phyloP scores from a whole-genome alignment of 2,888 invertebrate species.

The Leptogaster cylindrica region DNA sequence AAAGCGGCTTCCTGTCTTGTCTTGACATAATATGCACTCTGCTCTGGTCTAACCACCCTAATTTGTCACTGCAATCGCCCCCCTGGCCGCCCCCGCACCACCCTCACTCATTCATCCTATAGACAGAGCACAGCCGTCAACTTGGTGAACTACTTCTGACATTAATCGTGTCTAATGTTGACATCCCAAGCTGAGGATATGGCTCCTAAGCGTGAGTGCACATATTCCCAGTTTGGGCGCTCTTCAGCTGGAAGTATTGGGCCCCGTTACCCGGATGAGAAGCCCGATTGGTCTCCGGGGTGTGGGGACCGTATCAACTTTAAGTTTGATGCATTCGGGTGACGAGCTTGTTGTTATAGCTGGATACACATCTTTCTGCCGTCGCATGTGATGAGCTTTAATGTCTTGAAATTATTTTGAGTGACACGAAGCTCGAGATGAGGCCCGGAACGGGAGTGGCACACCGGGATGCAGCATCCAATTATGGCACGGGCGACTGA shows the following conservation, averaged over 20 bases:
- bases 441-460: not conserved
- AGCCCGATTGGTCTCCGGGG: not conserved
- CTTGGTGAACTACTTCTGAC: conserved; percentile 39
- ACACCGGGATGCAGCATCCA: no score
- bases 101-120: conserved; percentile 23
- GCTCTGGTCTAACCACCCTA: conserved; percentile 37
- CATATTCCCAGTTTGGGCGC: not conserved
- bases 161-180: conserved; percentile 41
- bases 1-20: conserved; percentile 37
- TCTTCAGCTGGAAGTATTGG: conserved; percentile 1
- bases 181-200: conserved; percentile 34
- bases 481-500: not conserved
- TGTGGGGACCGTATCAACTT: conserved; percentile 16
- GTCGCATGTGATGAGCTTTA: conserved; percentile 28
- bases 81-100: not conserved
- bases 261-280: not conserved
- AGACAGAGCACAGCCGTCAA: conserved; percentile 35
- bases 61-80: conserved; percentile 24
- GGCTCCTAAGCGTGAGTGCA: conserved; percentile 19
- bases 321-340: conserved; percentile 32
- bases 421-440: conserved; percentile 1
- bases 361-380: conserved; percentile 2
- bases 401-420: conserved; percentile 36
- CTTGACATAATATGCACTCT: conserved; percentile 37
- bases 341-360: conserved; percentile 33